Evolutionary conservation across 1,140 invertebrate genomes (phyloP), one percentile per base, ranked within the genome.

Genomic region (Mamestra configurata): DNA sequence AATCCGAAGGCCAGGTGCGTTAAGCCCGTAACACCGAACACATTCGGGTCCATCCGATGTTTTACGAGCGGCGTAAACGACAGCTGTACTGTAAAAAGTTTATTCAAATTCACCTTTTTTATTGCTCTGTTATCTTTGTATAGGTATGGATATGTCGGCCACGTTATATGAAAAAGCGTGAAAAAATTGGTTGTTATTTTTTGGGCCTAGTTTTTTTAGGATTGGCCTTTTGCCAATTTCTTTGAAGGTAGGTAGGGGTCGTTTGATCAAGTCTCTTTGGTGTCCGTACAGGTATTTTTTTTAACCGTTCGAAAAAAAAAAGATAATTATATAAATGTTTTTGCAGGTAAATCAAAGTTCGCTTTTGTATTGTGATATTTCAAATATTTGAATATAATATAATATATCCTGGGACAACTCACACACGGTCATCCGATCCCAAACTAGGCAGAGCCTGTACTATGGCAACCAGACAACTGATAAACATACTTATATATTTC

Each of bases 91-190:
- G 49, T 57, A 73, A 73, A 68, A 73, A 73, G 15, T 57, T 73
- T 57, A 73, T 73, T 57, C 71, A 59, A 73, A 73, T 55, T 57
- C 22, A 73, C 71, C 49, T 57, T 46, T 68, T 68, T 68, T 68
- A 68, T 68, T 27, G 64, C 49, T 64, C 22, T 24, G 37, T 49
- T 68, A 68, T 46, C 43, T 68, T 15, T 27, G 40, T 46, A n/a
- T 68, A 15, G 22, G n/a, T 61, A 61, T 11, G 22, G 51, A 57
- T 20, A 40, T 46, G 11, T 37, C n/a, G 15, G 59, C 11, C 20
- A 20, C 18, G 13, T 64, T 64, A 3, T 20, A 37, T 22, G 35
- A 40, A 64, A 64, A 64, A 64, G 35, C 15, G 31, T 37, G 15
- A 40, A 37, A 64, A 20, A 20, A 18, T n/a, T 35, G 27, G 4